Evolutionary conservation across 2,797 vertebrate species (phyloP), one percentile per base, ranked within the genome.

Genomic region (Mallotus villosus): DNA sequence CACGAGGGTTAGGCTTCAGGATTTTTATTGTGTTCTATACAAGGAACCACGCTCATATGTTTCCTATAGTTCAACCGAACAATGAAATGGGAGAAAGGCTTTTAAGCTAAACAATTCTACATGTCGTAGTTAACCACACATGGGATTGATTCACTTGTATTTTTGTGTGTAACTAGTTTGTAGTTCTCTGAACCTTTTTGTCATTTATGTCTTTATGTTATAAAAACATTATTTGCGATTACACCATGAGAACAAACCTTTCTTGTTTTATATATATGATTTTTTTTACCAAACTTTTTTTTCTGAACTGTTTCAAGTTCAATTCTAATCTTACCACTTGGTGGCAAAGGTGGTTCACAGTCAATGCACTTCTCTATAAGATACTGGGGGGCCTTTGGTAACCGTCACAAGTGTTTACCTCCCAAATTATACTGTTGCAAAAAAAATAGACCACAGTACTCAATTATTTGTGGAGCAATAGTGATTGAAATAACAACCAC

Each of bases 1-100:
- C 70, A 55, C 32, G 67, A 69, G 78, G 81, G 75, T 84, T 79
- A 81, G 75, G 76, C 78, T 78, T 69, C 76, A 16, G n/a, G 37
- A 11, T 66, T 85, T 86, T 84, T 76, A 85, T 65, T 81, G 71
- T 68, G 51, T 79, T 82, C 78, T n/a, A 66, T 81, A 73, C 17
- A 72, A 67, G 74, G 77, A 73, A 70, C 74, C 68, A 76, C 67
- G 70, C 69, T 78, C 67, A 74, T 80, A 76, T 80, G 58, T 74
- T 76, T 61, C 37, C 67, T 59, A 6, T 75, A 24, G 68, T 51
- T 9, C 5, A 22, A 61, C 72, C 58, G 71, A 63, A 62, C 27
- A 32, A 29, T 27, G 8, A 53, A 16, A 9, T 53, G 22, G 24
- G 8, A 76, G 62, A 76, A 75, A 79, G 70, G 59, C 32, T 73